Evolutionary conservation across 2,888 invertebrate species (phyloP), one percentile per base, ranked within the genome.

Genomic region (Chironomus tentans): DNA sequence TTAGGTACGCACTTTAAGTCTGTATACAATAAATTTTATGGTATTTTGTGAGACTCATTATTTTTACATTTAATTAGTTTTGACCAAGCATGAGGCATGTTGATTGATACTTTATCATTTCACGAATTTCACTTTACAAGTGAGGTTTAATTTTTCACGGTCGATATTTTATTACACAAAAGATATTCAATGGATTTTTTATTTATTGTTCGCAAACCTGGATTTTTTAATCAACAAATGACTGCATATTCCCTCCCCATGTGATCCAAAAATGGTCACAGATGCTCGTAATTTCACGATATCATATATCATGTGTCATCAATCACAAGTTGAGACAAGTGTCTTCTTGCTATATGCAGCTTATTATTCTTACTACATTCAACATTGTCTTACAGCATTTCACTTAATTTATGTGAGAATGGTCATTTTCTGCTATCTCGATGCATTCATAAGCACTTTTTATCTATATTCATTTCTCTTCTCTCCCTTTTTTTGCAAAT

Each of bases 391-490:
- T 12, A 38, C 15, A 28, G n/a, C 15, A 38, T 6, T 18, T 68
- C 15, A 56, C 56, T 56, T 46, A 48, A 70, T 70, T 70, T 70
- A 70, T 70, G 70, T 70, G 70, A 48, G 70, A 70, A 70, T 24
- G 46, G 24, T n/a, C 18, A 6, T 7, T 71, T 71, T 24, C 24
- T 7, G 28, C 56, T 22, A 71, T 71, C 71, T 56, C n/a, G 24
- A 71, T 56, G 48, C 22, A 24, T 71, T 15, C 24, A 65, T 65
- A 65, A 65, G 65, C 65, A 65, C 65, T 65, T 65, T 65, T 65
- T 65, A 22, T 22, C 62, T 22, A n/a, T n/a, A n/a, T n/a, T n/a
- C n/a, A n/a, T n/a, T n/a, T n/a, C n/a, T n/a, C n/a, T n/a, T n/a
- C 13, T 65, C 12, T 65, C 22, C 18, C 7, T 24, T 65, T 65